Base-by-base conservation (phyloP, 2,888 invertebrate species). In the Acrocyrtus sp. region DNA sequence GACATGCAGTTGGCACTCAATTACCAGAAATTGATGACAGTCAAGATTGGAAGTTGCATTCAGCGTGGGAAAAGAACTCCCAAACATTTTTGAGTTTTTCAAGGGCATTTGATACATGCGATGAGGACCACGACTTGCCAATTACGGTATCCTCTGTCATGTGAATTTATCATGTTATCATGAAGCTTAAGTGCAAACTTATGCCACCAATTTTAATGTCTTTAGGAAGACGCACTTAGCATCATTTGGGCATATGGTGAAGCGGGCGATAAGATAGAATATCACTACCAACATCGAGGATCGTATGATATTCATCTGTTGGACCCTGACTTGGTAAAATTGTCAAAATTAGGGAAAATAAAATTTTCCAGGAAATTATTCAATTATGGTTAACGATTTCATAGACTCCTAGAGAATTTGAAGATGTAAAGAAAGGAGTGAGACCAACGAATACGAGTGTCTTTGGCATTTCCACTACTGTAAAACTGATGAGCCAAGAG, bases 221-320 rank as follows among this genome's bases (percentile, higher is more conserved):
- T 1, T n/a, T 27, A 65, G 65, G 66, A 51, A 1, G 41, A 67
- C 34, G 29, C n/a, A 0, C 10, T 54, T n/a, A 17, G 48, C 6
- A 4, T 69, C 4, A 53, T 74, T n/a, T 74, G 69, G 74, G 53
- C 69, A 1, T 69, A 26, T 22, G 61, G 74, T 4, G 45, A 58
- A 26, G 21, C 3, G 0, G 72, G 66, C 21, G 21, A 8, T 17
- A 17, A 63, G 6, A 34, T 27, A 4, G 53, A 53, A 12, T 74
- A 74, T 27, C 74, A 74, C 54, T 50, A 39, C 3, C 50, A 51
- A 22, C 63, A 62, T 53, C 57, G 63, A 5, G 74, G 74, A 1
- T 22, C 34, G 8, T 58, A 43, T 15, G 26, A 50, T 0, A 45
- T 63, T 2, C 50, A 67, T 15, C 12, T 73, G 4, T 22, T 67